Evolutionary conservation across 2,113 vertebrate species (phyloP).

Genomic region (Catharus minimus): DNA sequence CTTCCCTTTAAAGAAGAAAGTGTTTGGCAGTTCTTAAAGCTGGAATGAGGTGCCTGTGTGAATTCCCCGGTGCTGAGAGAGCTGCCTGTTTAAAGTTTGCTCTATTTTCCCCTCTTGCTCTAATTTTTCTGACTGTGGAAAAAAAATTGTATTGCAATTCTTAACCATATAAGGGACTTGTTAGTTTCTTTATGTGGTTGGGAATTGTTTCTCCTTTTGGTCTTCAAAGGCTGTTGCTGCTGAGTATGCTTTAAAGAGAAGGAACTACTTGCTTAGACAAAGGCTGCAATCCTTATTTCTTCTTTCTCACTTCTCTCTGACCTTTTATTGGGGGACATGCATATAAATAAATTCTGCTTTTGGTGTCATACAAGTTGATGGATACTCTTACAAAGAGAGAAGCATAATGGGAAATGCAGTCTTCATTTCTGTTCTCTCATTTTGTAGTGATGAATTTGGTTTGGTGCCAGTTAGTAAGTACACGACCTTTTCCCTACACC

Average conservation of each 20-base stretch:
- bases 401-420: slow-evolving; percentile 34
- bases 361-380: neutral
- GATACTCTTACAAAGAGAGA: neutral
- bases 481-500: slow-evolving; percentile 48
- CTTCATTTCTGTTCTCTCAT: slow-evolving; percentile 26
- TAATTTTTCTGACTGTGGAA: slow-evolving; percentile 26
- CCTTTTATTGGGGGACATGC: slow-evolving; percentile 9
- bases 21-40: slow-evolving; percentile 25
- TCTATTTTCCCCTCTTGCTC: slow-evolving; percentile 36
- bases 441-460: slow-evolving; percentile 40
- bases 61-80: neutral
- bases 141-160: neutral
- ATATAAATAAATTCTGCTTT: slow-evolving; percentile 33
- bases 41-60: slow-evolving; percentile 11
- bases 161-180: slow-evolving; percentile 48
- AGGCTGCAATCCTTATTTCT: slow-evolving; percentile 16
- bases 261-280: slow-evolving; percentile 3
- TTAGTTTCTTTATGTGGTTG: slow-evolving; percentile 44
- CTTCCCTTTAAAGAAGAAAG: slow-evolving; percentile 57
- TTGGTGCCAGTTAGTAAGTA: slow-evolving; percentile 25
- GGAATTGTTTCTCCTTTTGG: slow-evolving; percentile 52
- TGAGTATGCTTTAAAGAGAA: slow-evolving; percentile 30
- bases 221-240: slow-evolving; percentile 37
- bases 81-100: slow-evolving; percentile 35
- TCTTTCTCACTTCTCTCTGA: slow-evolving; percentile 2